These are phyloP conservation scores for Henricia sp. DNA, from an alignment of 53 echinoderm and acorn worm species.

Conservation along the genomic window DNA sequence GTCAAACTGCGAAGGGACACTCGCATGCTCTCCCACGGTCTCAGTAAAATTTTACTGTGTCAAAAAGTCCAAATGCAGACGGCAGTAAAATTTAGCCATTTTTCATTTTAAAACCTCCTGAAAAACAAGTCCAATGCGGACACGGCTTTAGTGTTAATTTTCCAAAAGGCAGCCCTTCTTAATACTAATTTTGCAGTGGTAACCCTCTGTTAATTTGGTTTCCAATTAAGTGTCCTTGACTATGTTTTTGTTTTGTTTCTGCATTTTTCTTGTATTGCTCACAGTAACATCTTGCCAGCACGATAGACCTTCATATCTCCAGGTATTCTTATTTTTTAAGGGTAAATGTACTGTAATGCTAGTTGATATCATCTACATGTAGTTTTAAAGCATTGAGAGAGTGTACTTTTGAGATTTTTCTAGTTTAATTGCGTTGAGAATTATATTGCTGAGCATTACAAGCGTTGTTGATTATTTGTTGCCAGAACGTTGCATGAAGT, in stretches of 20 bases:
- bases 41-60: too few species aligned
- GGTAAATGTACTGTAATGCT: not conserved
- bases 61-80: too few species aligned
- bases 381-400: not conserved
- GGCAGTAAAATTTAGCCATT: too few species aligned
- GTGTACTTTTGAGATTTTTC: not conserved
- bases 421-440: not conserved
- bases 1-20: too few species aligned
- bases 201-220: constrained; percentile 9
- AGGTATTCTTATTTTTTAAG: constrained; percentile 43
- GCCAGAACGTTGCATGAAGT: not conserved
- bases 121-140: too few species aligned
- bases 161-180: too few species aligned
- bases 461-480: not conserved
- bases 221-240: constrained; percentile 16
- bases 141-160: too few species aligned
- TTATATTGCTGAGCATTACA: constrained; percentile 4
- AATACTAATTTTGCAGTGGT: too few species aligned
- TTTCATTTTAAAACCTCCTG: too few species aligned
- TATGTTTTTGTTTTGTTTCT: constrained; percentile 42
- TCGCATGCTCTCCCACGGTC: too few species aligned
- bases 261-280: constrained; percentile 55
- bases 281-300: constrained; percentile 54
- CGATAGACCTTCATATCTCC: constrained; percentile 17
- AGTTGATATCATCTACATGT: constrained; percentile 3